phyloP scores from a whole-genome alignment of 30 jellyfish, hydroid and myxozoan species.

The Turritopsis dohrnii region DNA sequence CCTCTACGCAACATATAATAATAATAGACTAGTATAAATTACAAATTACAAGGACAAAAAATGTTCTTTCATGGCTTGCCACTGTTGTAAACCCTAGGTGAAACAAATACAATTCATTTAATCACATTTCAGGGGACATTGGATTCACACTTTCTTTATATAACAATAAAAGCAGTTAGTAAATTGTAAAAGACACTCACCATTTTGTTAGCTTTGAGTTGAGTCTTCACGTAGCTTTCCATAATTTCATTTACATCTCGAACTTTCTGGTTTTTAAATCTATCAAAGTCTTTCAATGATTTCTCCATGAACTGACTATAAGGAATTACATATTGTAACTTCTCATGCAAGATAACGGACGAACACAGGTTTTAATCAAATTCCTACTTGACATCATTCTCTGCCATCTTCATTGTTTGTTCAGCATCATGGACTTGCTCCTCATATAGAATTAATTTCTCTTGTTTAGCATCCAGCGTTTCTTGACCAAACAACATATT shows the following conservation, averaged over 20 bases:
- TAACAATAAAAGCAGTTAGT: too few species aligned
- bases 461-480: slow-evolving; percentile 68
- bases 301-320: slow-evolving; percentile 60
- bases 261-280: slow-evolving; percentile 87
- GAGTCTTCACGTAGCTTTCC: slow-evolving; percentile 83
- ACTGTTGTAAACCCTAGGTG: slow-evolving; percentile 69
- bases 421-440: slow-evolving; percentile 85
- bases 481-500: slow-evolving; percentile 80
- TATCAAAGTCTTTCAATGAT: slow-evolving; percentile 76
- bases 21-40: slow-evolving; percentile 5
- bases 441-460: slow-evolving; percentile 36
- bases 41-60: slow-evolving; percentile 24
- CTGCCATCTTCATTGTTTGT: slow-evolving; percentile 56
- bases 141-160: too few species aligned
- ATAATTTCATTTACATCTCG: slow-evolving; percentile 82
- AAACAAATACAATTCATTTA: neutral
- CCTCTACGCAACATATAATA: neutral
- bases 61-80: slow-evolving; percentile 79
- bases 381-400: slow-evolving; percentile 73
- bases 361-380: neutral
- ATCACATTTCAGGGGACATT: too few species aligned
- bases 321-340: too few species aligned
- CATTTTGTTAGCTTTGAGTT: slow-evolving; percentile 60
- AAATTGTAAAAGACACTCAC: slow-evolving; percentile 52
- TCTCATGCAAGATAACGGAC: neutral